Percentiles rank a stretch among this genome's conserved stretches.
These are phyloP conservation scores for Chloebia gouldiae DNA, from an alignment of 2,113 vertebrate species.

Conservation along the genomic window DNA sequence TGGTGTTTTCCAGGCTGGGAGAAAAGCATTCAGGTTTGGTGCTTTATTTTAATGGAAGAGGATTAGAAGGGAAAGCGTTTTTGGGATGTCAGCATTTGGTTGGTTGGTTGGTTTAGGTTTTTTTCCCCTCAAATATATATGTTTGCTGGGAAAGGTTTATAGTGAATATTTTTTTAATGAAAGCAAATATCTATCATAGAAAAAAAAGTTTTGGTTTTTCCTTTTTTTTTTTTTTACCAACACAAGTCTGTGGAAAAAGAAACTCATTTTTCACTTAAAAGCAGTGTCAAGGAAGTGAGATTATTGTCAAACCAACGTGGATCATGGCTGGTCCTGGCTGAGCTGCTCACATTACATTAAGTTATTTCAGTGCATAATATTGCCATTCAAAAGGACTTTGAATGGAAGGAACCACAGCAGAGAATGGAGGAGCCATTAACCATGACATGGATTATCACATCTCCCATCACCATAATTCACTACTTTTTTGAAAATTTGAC, in stretches of 20 bases:
- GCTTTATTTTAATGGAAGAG: neutral
- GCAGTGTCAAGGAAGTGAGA: neutral
- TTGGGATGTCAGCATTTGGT: fast-evolving
- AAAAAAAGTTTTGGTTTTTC: neutral
- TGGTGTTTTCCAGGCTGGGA: neutral
- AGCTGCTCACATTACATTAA: neutral
- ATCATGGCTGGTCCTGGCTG: neutral
- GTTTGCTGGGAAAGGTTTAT: neutral
- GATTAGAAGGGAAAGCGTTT: fast-evolving
- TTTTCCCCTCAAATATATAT: fast-evolving
- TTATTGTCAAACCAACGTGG: neutral
- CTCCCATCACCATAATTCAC: neutral
- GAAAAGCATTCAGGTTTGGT: neutral
- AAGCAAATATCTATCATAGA: neutral
- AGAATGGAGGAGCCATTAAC: neutral
- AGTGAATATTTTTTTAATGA: neutral
- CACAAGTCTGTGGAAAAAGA: neutral
- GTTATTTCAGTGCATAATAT: neutral
- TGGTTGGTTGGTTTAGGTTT: neutral
- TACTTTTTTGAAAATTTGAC: neutral
- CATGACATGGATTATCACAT: neutral
- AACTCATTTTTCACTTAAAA: neutral
- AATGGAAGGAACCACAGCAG: neutral
- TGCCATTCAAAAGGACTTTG: neutral
- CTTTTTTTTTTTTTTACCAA: neutral